Conservation (phyloP, 2,888 invertebrate species). For the Torymus aiolomorphi region DNA sequence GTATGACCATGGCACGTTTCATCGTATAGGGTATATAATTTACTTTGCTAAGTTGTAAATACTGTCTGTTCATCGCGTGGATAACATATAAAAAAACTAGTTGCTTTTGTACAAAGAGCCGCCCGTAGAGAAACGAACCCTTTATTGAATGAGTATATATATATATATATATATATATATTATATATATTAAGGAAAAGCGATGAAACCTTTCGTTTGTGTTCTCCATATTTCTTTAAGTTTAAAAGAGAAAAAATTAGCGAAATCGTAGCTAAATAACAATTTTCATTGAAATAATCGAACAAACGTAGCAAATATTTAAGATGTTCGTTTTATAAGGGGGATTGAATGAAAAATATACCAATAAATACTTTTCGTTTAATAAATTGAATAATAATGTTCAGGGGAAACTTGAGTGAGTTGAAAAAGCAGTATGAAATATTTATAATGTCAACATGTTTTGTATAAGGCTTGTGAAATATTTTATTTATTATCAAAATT, state of each 20-base stretch:
- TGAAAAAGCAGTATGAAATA: neutral
- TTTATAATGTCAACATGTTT: slow-evolving; percentile 12
- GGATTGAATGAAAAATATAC: slow-evolving; percentile 16
- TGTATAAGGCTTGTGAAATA: slow-evolving; percentile 31
- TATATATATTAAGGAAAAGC: slow-evolving; percentile 23
- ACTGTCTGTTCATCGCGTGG: slow-evolving; percentile 56
- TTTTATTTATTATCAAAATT: slow-evolving; percentile 1
- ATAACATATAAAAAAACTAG: slow-evolving; percentile 52
- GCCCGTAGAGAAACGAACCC: slow-evolving; percentile 45
- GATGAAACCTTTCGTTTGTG: slow-evolving; percentile 46
- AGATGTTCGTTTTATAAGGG: slow-evolving; percentile 33
- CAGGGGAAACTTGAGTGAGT: slow-evolving; percentile 37
- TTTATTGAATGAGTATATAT: slow-evolving; percentile 45
- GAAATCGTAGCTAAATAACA: slow-evolving; percentile 40
- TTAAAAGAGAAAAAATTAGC: slow-evolving; percentile 32
- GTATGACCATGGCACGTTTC: slow-evolving; percentile 56
- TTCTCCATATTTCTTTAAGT: slow-evolving; percentile 37
- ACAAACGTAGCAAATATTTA: slow-evolving; percentile 22
- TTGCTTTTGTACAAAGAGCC: slow-evolving; percentile 59
- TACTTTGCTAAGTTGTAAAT: slow-evolving; percentile 59
- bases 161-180: slow-evolving; percentile 29
- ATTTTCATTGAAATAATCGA: slow-evolving; percentile 36
- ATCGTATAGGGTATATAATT: slow-evolving; percentile 54
- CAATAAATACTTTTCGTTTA: slow-evolving; percentile 29
- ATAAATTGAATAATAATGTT: slow-evolving; percentile 17